Conservation (phyloP, 35 echinoderm and acorn worm genomes). For the Heliocidaris tuberculata region DNA sequence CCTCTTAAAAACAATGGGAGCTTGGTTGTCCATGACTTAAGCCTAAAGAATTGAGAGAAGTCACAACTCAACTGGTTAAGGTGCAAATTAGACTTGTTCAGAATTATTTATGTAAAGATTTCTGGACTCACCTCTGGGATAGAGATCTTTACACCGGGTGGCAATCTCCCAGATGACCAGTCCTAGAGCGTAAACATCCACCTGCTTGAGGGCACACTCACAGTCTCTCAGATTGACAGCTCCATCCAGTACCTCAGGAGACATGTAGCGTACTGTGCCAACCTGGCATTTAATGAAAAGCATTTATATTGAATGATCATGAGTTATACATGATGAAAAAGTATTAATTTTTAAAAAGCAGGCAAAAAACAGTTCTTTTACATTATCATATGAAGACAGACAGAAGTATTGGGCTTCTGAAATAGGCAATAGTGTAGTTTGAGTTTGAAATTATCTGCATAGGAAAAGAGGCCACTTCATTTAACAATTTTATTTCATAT, state of each 20-base stretch:
- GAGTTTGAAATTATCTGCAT: not conserved
- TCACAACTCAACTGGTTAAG: too few species aligned
- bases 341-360: too few species aligned
- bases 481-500: not conserved
- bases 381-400: too few species aligned
- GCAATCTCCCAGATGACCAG: conserved; percentile 96
- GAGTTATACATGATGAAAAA: too few species aligned
- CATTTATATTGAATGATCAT: not conserved
- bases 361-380: too few species aligned
- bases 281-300: conserved; percentile 54
- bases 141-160: conserved; percentile 89
- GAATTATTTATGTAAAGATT: not conserved
- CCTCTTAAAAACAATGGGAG: too few species aligned
- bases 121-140: conserved; percentile 68
- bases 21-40: too few species aligned
- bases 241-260: conserved; percentile 96
- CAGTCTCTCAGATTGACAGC: conserved; percentile 97
- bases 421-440: not conserved
- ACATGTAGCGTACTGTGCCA: conserved; percentile 97
- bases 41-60: too few species aligned
- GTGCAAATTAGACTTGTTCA: too few species aligned
- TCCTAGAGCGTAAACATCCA: conserved; percentile 95
- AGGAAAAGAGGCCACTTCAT: not conserved
- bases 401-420: not conserved
- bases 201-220: conserved; percentile 96